phyloP scores from a whole-genome alignment of 2,797 vertebrate genomes.

The Leuciscus waleckii region DNA sequence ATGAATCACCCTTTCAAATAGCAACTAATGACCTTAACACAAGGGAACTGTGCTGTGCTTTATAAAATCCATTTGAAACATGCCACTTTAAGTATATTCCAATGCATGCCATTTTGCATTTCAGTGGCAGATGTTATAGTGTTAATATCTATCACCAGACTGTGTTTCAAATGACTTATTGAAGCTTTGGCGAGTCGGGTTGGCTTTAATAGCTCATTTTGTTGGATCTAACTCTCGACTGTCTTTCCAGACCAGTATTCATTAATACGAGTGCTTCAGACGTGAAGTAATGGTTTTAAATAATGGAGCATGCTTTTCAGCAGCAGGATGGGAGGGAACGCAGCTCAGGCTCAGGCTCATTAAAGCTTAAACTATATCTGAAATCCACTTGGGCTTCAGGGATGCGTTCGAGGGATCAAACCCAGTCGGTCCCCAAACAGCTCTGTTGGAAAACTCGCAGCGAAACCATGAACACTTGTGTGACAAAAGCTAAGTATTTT shows the following conservation, averaged over 20 bases:
- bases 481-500: constrained; percentile 29
- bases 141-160: constrained; percentile 29
- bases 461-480: constrained; percentile 25
- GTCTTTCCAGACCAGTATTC: constrained; percentile 42
- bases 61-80: neutral
- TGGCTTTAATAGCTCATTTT: constrained; percentile 42
- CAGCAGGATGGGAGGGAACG: constrained; percentile 40
- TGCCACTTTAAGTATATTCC: neutral
- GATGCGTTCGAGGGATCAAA: constrained; percentile 55
- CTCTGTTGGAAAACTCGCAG: constrained; percentile 24
- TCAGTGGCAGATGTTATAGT: constrained; percentile 11
- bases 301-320: constrained; percentile 60
- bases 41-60: neutral
- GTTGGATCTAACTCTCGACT: constrained; percentile 8
- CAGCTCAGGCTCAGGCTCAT: constrained; percentile 54
- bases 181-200: constrained; percentile 7
- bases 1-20: neutral
- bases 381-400: constrained; percentile 59
- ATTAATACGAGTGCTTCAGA: constrained; percentile 59
- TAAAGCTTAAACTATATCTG: constrained; percentile 60
- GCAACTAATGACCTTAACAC: neutral
- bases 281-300: constrained; percentile 64
- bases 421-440: constrained; percentile 32
- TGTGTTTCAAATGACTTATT: constrained; percentile 26
- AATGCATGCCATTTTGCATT: constrained; percentile 13